Percentiles rank a stretch among this genome's conserved stretches.
These are phyloP conservation scores for Lamellibrachia columna DNA, from an alignment of 2,888 invertebrate genomes.

Conservation along the genomic window DNA sequence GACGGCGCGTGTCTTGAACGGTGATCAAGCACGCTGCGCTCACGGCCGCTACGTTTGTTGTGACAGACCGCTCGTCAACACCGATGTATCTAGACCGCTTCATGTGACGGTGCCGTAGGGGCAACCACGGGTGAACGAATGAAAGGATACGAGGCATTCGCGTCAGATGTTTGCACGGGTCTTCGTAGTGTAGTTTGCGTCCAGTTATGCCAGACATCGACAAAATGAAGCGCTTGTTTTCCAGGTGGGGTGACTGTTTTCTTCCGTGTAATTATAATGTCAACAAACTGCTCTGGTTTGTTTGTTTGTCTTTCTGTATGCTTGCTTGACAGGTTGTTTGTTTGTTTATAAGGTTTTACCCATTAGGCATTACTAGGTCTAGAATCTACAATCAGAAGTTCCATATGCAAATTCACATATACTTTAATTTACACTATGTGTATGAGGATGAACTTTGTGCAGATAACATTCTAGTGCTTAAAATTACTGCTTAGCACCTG, in stretches of 20 bases:
- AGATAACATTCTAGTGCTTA: too few species aligned
- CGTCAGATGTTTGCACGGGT: not conserved
- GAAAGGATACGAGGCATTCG: not conserved
- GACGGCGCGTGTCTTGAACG: not conserved
- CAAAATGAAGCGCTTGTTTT: not conserved
- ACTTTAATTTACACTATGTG: too few species aligned
- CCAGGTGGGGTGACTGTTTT: not conserved
- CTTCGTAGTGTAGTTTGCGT: not conserved
- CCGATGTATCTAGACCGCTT: not conserved
- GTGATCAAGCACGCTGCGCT: not conserved
- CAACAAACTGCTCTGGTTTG: not conserved
- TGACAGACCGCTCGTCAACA: not conserved
- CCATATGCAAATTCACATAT: too few species aligned
- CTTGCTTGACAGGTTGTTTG: not conserved
- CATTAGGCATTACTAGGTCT: too few species aligned
- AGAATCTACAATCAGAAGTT: too few species aligned
- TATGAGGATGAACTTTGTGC: too few species aligned
- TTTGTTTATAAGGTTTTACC: too few species aligned
- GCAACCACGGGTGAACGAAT: not conserved
- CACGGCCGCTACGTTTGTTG: not conserved
- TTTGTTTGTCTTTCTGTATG: not conserved
- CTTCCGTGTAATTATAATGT: not conserved
- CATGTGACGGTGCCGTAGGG: not conserved
- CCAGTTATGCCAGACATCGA: not conserved
- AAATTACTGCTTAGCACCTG: too few species aligned